Conservation (phyloP, 92 coral and sea anemone species). For the Paragorgia papillata region DNA sequence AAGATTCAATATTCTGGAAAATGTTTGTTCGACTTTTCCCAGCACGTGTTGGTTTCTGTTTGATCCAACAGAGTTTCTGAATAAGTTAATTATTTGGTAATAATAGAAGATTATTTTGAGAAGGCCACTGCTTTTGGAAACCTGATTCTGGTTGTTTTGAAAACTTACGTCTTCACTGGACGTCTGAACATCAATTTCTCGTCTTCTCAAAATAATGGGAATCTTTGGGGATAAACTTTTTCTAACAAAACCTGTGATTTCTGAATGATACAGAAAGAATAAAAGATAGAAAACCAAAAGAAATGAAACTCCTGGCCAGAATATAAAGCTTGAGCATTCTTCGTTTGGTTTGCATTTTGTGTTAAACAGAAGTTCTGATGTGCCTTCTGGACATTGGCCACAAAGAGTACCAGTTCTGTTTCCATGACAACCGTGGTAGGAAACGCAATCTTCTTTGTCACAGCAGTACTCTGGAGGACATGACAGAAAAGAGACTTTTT, state of each 20-base stretch:
- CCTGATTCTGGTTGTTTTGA: no score
- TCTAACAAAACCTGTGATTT: neutral
- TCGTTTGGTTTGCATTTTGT: no score
- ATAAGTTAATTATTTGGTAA: no score
- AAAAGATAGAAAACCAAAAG: constrained; percentile 13
- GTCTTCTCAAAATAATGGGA: no score
- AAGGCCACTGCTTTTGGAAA: no score
- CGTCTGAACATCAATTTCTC: no score
- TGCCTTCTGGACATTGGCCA: constrained; percentile 10
- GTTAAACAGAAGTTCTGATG: constrained; percentile 3
- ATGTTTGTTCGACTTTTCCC: neutral
- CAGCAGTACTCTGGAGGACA: constrained; percentile 31
- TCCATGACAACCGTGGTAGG: constrained; percentile 17
- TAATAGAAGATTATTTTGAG: no score
- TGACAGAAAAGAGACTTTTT: neutral
- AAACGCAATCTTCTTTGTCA: neutral
- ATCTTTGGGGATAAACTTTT: neutral
- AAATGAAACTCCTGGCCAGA: no score
- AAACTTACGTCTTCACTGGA: no score
- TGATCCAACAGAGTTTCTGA: neutral
- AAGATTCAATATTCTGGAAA: neutral
- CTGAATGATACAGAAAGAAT: constrained; percentile 19
- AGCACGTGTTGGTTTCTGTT: neutral
- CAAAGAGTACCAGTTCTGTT: constrained; percentile 33
- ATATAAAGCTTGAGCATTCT: no score